Conservation (phyloP, 1,140 invertebrate genomes). For the Meloidogyne floridensis region DNA sequence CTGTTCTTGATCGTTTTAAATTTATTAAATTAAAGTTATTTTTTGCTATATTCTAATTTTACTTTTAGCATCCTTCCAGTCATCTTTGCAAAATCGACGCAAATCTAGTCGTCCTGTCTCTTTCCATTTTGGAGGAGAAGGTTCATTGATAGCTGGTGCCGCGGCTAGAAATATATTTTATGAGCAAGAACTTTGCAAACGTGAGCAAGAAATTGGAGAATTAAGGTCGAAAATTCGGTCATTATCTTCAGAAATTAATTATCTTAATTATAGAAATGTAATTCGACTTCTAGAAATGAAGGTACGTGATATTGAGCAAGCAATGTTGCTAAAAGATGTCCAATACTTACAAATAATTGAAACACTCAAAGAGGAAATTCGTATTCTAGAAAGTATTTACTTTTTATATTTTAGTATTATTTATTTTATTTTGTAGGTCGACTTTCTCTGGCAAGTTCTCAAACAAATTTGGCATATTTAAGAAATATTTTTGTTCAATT, state of each 20-base stretch:
- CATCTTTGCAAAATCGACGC: conserved; percentile 1
- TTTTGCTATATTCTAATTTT: conserved; percentile 10
- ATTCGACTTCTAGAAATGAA: conserved; percentile 58
- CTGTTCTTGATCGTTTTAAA: neutral
- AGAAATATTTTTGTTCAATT: conserved; percentile 64
- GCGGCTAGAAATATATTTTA: conserved; percentile 54
- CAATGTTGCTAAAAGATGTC: conserved; percentile 57
- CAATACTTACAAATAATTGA: conserved; percentile 63
- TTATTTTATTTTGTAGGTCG: conserved; percentile 42
- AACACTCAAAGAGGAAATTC: conserved; percentile 59
- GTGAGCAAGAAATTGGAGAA: conserved; percentile 58
- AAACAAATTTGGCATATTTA: conserved; percentile 62
- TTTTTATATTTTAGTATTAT: neutral
- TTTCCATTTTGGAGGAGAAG: conserved; percentile 1
- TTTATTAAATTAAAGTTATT: neutral
- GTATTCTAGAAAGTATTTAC: conserved; percentile 55
- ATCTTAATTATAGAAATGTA: conserved; percentile 42
- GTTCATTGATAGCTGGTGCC: conserved; percentile 12
- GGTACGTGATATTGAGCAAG: conserved; percentile 58
- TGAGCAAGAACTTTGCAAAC: conserved; percentile 56
- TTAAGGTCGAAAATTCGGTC: conserved; percentile 38
- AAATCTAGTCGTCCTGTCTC: neutral
- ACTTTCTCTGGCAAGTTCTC: conserved; percentile 40
- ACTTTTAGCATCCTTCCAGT: neutral
- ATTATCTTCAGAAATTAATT: neutral